Conservation (phyloP, 2,888 invertebrate genomes). For the Parelbella ahira region DNA sequence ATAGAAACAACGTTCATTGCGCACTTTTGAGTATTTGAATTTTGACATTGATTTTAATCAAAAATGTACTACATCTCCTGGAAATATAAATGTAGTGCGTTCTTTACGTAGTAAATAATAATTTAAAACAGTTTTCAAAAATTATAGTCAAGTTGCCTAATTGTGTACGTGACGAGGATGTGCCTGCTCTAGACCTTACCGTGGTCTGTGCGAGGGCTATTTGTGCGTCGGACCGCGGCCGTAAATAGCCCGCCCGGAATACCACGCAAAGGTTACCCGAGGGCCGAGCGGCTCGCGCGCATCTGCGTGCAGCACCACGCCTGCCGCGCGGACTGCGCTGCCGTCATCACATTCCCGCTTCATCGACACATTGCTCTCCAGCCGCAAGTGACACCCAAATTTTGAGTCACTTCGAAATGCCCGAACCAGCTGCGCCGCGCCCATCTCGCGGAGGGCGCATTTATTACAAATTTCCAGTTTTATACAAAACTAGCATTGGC, state of each 20-base stretch:
- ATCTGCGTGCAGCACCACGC: constrained; percentile 6
- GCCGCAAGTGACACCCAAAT: constrained; percentile 8
- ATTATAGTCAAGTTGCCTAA: too few species aligned
- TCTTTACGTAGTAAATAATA: too few species aligned
- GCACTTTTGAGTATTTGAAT: too few species aligned
- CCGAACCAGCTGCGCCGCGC: too few species aligned
- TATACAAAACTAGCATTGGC: too few species aligned
- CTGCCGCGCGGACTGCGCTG: neutral
- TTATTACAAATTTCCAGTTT: too few species aligned
- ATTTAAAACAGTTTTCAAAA: too few species aligned
- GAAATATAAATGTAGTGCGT: too few species aligned
- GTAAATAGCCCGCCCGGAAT: constrained; percentile 58
- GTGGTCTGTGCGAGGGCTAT: constrained; percentile 34
- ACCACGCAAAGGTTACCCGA: constrained; percentile 55
- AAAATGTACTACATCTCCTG: too few species aligned
- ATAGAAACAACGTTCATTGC: too few species aligned
- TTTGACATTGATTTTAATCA: too few species aligned
- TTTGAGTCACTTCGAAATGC: neutral
- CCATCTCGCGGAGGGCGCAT: too few species aligned
- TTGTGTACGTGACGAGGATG: constrained; percentile 12
- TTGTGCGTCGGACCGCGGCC: constrained; percentile 34
- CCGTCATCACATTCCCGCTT: constrained; percentile 9
- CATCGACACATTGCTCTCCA: constrained; percentile 1
- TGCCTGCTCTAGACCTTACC: constrained; percentile 13
- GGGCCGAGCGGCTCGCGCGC: constrained; percentile 16